Conservation (phyloP, 2,113 vertebrate species). For the Grammomys surdaster region DNA sequence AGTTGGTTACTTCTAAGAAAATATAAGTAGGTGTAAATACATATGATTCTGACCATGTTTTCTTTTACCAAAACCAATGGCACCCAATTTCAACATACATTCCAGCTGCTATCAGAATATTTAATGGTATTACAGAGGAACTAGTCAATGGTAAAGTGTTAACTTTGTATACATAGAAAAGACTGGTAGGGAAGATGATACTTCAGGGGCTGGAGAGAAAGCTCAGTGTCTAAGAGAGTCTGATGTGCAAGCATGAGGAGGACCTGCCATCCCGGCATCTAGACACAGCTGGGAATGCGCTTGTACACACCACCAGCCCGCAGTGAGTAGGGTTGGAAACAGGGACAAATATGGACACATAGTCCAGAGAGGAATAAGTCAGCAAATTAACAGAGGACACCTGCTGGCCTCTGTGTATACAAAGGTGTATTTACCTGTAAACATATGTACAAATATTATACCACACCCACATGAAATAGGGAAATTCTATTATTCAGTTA, state of each 20-base stretch:
- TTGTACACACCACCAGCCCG: not conserved
- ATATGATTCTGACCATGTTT: not conserved
- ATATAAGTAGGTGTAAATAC: not conserved
- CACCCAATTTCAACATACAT: conserved; percentile 31
- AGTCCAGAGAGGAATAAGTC: not conserved
- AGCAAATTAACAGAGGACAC: not conserved
- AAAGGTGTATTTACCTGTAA: not conserved
- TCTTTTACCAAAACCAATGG: not conserved
- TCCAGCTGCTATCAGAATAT: not conserved
- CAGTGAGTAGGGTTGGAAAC: not conserved
- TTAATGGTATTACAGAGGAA: not conserved
- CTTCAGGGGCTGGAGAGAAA: not conserved
- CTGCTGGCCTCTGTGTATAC: too few relatives aligned
- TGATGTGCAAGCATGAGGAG: not conserved
- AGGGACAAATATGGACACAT: not conserved
- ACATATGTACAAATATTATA: not conserved
- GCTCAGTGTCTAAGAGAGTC: not conserved
- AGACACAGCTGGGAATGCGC: not conserved
- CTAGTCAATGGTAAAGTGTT: not conserved
- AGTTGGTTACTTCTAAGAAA: not conserved
- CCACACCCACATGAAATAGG: not conserved
- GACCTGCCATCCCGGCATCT: not conserved
- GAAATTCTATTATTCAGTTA: not conserved
- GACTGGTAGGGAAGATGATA: not conserved
- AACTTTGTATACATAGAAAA: not conserved